Base-by-base conservation (phyloP, 1,140 invertebrate genomes). In the Drosophila takahashii region DNA sequence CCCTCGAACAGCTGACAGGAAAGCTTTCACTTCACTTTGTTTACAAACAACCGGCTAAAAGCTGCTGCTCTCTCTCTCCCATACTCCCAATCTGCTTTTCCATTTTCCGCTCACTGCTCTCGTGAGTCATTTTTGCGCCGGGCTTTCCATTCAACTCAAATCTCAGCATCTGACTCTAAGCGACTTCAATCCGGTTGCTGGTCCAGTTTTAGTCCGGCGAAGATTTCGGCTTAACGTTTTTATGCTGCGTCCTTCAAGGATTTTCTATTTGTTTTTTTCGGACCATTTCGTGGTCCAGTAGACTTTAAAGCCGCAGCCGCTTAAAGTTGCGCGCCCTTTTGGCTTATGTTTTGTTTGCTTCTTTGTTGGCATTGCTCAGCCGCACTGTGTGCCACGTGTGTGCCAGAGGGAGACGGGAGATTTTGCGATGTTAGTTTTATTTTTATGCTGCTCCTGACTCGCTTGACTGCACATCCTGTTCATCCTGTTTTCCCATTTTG, bases 391-490 rank as follows among this genome's bases (percentile, higher is more conserved):
- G 58, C 69, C 50, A 18, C 16, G n/a, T 56, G 13, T 26, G 34
- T 27, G 16, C 22, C 13, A 29, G 16, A 11, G 0, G 16, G 26
- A 47, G 26, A 27, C 1, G n/a, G 10, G 18, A 15, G 36, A n/a
- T 48, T 71, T 32, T 67, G 52, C 48, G 51, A 59, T 62, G 26
- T 62, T 76, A 64, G 54, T 67, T 79, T 81, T 76, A 77, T 81
- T 71, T 64, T 65, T 77, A 62, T 57, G 44, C 65, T 73, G 47
- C 41, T 58, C 62, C 42, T 61, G 39, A 16, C 67, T 59, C 79
- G 84, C 84, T 89, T 83, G 76, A 89, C 76, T 87, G 83, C 84
- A 89, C 84, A 81, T 60, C 71, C 65, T 86, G 54, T 78, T 75
- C 65, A 56, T 47, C 48, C 64, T 45, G 48, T 69, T 69, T 70